A percentile compares a stretch with the other conserved stretches of the same genome.
phyloP scores from a whole-genome alignment of 2,888 invertebrate species.

The Dioctria linearis region DNA sequence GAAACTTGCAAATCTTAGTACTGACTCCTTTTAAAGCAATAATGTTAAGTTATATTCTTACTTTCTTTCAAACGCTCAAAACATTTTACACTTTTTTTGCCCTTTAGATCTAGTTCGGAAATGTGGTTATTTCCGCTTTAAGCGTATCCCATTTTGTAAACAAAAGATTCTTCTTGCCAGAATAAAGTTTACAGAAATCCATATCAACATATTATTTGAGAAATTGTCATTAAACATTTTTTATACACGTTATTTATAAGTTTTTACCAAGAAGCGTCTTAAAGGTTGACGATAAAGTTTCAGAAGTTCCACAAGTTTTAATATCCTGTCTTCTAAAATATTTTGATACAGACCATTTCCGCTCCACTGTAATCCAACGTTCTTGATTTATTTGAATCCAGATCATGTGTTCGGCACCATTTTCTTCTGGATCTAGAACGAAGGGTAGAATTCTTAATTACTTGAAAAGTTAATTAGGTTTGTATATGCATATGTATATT shows the following conservation, averaged over 20 bases:
- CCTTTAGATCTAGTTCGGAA: not conserved
- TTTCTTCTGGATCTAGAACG: not conserved
- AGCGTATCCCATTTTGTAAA: not conserved
- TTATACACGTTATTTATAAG: not conserved
- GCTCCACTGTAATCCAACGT: not conserved
- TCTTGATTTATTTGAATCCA: constrained; percentile 8
- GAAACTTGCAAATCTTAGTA: too few relatives aligned
- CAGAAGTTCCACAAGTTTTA: constrained; percentile 8
- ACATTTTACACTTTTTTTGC: not conserved
- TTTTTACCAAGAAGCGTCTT: not conserved
- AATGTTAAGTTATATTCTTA: not conserved
- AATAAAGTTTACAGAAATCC: not conserved
- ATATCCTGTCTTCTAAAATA: not conserved
- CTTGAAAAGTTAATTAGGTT: not conserved
- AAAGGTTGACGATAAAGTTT: not conserved
- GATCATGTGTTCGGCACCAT: not conserved
- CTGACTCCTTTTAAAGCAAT: too few relatives aligned
- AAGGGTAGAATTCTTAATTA: too few relatives aligned
- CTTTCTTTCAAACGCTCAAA: not conserved
- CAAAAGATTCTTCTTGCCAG: not conserved
- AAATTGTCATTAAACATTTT: not conserved
- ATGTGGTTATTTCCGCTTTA: not conserved
- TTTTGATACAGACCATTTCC: constrained; percentile 3
- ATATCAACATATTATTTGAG: not conserved
- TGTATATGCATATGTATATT: not conserved